phyloP scores from a whole-genome alignment of 2,113 vertebrate genomes.

The Tursiops truncatus region DNA sequence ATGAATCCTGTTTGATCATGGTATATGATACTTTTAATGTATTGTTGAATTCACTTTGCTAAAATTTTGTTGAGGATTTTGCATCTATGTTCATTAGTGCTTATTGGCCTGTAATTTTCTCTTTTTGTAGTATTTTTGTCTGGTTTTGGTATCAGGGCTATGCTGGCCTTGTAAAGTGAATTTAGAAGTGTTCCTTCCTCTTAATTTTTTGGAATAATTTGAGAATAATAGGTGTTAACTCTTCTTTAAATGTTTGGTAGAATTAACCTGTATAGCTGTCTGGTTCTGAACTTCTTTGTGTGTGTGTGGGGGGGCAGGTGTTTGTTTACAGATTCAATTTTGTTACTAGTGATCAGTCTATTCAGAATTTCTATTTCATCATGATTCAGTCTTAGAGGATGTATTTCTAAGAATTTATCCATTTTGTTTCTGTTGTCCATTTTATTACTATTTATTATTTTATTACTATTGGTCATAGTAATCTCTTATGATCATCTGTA shows the following conservation, averaged over 20 bases:
- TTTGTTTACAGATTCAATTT: neutral
- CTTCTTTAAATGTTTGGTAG: neutral
- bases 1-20: neutral
- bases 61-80: neutral
- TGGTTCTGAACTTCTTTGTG: neutral
- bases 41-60: neutral
- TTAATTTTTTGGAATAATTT: neutral
- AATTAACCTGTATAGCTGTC: neutral
- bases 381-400: neutral
- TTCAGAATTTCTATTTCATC: neutral
- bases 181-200: neutral
- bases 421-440: neutral
- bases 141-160: neutral
- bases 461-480: neutral
- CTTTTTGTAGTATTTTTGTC: neutral
- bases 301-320: rapidly evolving
- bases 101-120: neutral
- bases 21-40: neutral
- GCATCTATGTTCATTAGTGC: neutral
- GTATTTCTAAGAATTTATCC: neutral
- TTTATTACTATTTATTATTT: too few relatives aligned
- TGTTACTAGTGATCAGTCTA: neutral
- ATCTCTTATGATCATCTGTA: neutral
- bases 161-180: neutral
- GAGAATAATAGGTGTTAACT: neutral